Conservation (phyloP, 1,140 invertebrate species). For the Aphis craccivora region DNA sequence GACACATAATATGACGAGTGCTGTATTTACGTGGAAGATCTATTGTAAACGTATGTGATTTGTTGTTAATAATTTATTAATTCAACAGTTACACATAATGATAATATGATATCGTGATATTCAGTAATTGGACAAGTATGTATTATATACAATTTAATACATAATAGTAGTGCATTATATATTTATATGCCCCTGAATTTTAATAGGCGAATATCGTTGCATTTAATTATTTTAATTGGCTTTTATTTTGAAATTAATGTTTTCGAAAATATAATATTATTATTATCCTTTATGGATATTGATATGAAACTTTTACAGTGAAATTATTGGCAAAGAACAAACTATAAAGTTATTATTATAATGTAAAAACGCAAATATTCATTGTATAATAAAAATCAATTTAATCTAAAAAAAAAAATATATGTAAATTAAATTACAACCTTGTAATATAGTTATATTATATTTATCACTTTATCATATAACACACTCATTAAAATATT, state of each 20-base stretch:
- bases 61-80: constrained; percentile 25
- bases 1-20: background rate
- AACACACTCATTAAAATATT: background rate
- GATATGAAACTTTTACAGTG: background rate
- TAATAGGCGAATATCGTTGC: background rate
- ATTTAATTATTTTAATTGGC: background rate
- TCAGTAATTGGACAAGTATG: background rate
- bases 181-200: background rate
- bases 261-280: background rate
- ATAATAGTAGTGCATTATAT: background rate
- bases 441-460: background rate
- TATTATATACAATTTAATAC: background rate
- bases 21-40: background rate
- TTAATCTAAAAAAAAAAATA: background rate
- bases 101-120: background rate
- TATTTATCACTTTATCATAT: background rate
- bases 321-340: background rate
- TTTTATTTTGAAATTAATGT: background rate
- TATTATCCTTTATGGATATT: background rate
- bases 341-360: background rate
- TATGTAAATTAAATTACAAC: background rate
- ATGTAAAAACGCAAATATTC: background rate
- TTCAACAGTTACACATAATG: background rate
- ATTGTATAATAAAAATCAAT: too few species aligned
- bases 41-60: background rate